Base-by-base conservation (phyloP, 1,140 invertebrate species). In the Drosophila grimshawi region DNA sequence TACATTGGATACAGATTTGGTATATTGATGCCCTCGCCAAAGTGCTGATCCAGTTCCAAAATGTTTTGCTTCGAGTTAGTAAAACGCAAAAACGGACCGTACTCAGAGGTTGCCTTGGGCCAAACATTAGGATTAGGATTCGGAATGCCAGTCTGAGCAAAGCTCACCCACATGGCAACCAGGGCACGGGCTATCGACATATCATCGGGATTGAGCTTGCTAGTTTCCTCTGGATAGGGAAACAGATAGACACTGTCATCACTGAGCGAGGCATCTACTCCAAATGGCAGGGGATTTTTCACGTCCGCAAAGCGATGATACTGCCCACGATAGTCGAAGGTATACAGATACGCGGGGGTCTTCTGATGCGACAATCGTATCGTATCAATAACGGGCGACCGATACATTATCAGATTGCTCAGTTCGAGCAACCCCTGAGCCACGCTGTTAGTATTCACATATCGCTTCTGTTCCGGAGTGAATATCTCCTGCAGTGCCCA, bases 221-320 rank as follows among this genome's bases (percentile, higher is more conserved):
- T 83, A 6, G 76, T 71, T 32, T 91, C 80, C 35, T 33, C 43
- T 1, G 92, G 92, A 55, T 92, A 92, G 3, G 92, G 92, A 11
- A 92, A 92, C n/a, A 92, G 48, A 37, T 92, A 92, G 6, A 92
- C 90, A 7, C 82, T 89, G 43, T 92, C 92, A 46, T 92, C 91
- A 55, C 92, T 92, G 2, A 92, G 78, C 8, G 88, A 90, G 6
- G 92, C 90, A 49, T 92, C 92, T 39, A 83, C 69, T 1, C 63
- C 89, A 27, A 90, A 92, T 5, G 92, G 92, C 43, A 92, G 49
- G 0, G 83, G 81, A 48, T 62, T 91, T 0, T 45, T 10, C 27
- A 91, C 33, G 41, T 90, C 73, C 0, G 61, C 77, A 43, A 92
- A 92, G 11, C 92, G 80, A 69, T 89, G 91, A 59, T 81, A 56